Conservation (phyloP, 2,888 invertebrate species). For the Trichogramma evanescens region DNA sequence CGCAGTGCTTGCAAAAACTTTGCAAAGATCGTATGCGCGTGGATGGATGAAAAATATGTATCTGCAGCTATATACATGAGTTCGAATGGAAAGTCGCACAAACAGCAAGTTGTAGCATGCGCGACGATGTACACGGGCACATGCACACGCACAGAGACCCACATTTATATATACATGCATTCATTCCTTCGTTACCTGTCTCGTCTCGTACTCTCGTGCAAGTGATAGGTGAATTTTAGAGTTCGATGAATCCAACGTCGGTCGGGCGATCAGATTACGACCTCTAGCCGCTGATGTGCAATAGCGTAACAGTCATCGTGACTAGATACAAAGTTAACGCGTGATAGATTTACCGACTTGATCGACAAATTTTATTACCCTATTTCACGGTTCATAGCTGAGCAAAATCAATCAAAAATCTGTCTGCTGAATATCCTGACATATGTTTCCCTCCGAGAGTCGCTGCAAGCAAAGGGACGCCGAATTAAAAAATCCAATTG, state of each 20-base stretch:
- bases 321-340: constrained; percentile 15
- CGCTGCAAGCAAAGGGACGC: no score
- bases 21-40: not conserved
- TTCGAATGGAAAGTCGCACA: constrained; percentile 1
- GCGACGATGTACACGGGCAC: not conserved
- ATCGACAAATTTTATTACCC: constrained; percentile 21
- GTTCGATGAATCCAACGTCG: not conserved
- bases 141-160: no score
- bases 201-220: not conserved
- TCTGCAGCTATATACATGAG: not conserved
- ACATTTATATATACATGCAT: not conserved
- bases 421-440: no score
- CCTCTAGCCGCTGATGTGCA: not conserved
- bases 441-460: no score
- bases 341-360: constrained; percentile 16
- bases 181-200: not conserved
- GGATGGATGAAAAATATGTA: no score
- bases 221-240: not conserved
- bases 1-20: not conserved
- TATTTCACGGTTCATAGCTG: constrained; percentile 17
- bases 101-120: constrained; percentile 3
- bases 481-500: no score
- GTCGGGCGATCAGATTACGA: not conserved
- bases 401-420: not conserved
- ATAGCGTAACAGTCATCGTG: constrained; percentile 5